Percentiles rank a stretch among this genome's conserved stretches.
These are phyloP conservation scores for Etheostoma spectabile DNA, from an alignment of 2,113 vertebrate genomes.

Conservation along the genomic window DNA sequence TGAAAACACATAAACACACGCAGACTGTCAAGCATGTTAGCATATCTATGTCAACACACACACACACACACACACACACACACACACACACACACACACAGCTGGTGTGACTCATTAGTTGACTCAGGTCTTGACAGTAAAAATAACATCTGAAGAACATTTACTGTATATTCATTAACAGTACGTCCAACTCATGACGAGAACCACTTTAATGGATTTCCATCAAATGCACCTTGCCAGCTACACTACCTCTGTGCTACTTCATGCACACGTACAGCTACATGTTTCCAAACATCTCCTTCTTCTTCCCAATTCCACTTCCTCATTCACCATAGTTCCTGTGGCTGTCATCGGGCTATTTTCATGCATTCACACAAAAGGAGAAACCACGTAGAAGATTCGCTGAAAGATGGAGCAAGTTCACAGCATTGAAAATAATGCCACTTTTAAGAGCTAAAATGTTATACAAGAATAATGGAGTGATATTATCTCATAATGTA, in stretches of 20 bases:
- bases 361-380: slow-evolving; percentile 37
- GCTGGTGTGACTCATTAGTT: slow-evolving; percentile 73
- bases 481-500: background rate
- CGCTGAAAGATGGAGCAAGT: slow-evolving; percentile 27
- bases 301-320: slow-evolving; percentile 69
- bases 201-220: slow-evolving; percentile 61
- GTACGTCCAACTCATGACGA: slow-evolving; percentile 57
- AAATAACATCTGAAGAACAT: slow-evolving; percentile 67
- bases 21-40: slow-evolving; percentile 58
- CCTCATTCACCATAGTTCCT: slow-evolving; percentile 58
- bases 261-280: background rate
- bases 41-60: slow-evolving; percentile 65
- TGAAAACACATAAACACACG: slow-evolving; percentile 59
- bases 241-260: slow-evolving; percentile 5
- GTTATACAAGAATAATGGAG: background rate
- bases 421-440: slow-evolving; percentile 11
- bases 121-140: slow-evolving; percentile 75
- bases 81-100: slow-evolving; percentile 12
- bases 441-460: background rate
- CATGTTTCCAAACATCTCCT: slow-evolving; percentile 51
- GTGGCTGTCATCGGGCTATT: slow-evolving; percentile 39
- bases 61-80: slow-evolving; percentile 44
- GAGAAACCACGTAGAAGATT: slow-evolving; percentile 37
- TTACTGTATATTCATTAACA: slow-evolving; percentile 72
- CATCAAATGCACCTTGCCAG: slow-evolving; percentile 48